These are phyloP conservation scores for Heliconius ismenius DNA, from an alignment of 2,888 invertebrate species.

Conservation along the genomic window DNA sequence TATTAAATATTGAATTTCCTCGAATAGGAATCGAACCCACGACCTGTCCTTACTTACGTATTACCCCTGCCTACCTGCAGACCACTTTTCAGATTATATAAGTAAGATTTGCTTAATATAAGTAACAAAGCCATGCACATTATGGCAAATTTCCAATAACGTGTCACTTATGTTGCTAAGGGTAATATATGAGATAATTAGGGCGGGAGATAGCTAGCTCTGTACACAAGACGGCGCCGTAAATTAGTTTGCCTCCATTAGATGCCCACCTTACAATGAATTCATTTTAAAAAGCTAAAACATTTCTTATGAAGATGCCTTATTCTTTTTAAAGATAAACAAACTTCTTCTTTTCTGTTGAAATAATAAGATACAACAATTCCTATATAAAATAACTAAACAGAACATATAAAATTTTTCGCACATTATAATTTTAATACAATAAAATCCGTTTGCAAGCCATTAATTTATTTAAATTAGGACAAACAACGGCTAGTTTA, in stretches of 20 bases:
- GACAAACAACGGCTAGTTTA: slow-evolving; percentile 1
- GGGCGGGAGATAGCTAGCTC: slow-evolving; percentile 64
- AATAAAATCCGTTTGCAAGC: background rate
- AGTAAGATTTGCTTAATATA: slow-evolving; percentile 14
- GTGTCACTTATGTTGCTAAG: slow-evolving; percentile 77
- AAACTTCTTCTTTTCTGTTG: background rate
- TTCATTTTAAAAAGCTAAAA: slow-evolving; percentile 29
- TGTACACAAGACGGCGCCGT: slow-evolving; percentile 63
- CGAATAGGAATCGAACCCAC: no score
- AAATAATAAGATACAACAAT: background rate
- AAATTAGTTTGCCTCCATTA: slow-evolving; percentile 56
- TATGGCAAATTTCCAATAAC: slow-evolving; percentile 76
- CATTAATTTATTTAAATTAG: slow-evolving; percentile 1
- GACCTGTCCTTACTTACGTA: background rate
- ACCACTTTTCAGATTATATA: background rate
- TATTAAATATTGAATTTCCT: no score
- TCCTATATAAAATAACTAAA: background rate
- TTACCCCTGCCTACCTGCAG: background rate
- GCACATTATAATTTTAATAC: background rate
- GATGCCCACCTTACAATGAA: slow-evolving; percentile 47
- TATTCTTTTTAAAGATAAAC: background rate
- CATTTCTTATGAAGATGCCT: slow-evolving; percentile 7
- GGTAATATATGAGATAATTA: slow-evolving; percentile 81
- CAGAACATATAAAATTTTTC: background rate
- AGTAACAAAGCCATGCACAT: slow-evolving; percentile 45